A percentile compares a stretch with the other conserved stretches of the same genome.
phyloP scores from a whole-genome alignment of 2,797 vertebrate species.

The Gobio occitaniae region DNA sequence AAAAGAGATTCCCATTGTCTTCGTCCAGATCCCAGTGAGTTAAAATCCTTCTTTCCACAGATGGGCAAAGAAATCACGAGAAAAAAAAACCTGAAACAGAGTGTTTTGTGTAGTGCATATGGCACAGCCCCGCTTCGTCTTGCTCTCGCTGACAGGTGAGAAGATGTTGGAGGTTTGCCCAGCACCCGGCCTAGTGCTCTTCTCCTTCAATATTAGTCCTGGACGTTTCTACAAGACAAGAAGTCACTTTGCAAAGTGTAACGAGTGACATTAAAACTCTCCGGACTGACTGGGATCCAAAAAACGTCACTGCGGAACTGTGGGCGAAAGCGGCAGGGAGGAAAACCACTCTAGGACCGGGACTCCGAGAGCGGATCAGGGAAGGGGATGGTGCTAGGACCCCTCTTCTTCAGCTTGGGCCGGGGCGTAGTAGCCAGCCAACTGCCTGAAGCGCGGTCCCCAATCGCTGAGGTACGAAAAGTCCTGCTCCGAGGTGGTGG shows the following conservation, averaged over 20 bases:
- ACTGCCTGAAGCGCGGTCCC: conserved; percentile 95
- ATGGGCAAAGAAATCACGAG: conserved; percentile 35
- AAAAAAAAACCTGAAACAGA: conserved; percentile 45
- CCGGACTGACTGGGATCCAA: conserved; percentile 37
- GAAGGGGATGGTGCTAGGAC: conserved; percentile 84
- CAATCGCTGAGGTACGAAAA: conserved; percentile 95
- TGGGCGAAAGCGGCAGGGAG: conserved; percentile 17
- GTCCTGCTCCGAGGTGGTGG: conserved; percentile 94
- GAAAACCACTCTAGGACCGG: conserved; percentile 64
- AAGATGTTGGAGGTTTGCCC: conserved; percentile 43
- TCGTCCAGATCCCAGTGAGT: conserved; percentile 12
- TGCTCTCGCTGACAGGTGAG: conserved; percentile 42
- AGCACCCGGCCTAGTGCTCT: conserved; percentile 16
- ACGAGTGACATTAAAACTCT: conserved; percentile 38
- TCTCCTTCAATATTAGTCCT: conserved; percentile 30
- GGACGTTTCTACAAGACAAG: conserved; percentile 37
- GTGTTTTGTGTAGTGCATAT: conserved; percentile 35
- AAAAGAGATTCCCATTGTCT: conserved; percentile 41
- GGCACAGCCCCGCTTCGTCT: conserved; percentile 18
- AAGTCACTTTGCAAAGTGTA: conserved; percentile 38
- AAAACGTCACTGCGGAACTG: conserved; percentile 25
- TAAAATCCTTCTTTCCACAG: conserved; percentile 21
- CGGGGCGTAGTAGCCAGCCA: conserved; percentile 92
- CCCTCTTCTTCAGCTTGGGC: conserved; percentile 85
- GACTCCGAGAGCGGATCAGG: conserved; percentile 51